phyloP scores from a whole-genome alignment of 2,888 invertebrate species.

The Sabatieria punctata region DNA sequence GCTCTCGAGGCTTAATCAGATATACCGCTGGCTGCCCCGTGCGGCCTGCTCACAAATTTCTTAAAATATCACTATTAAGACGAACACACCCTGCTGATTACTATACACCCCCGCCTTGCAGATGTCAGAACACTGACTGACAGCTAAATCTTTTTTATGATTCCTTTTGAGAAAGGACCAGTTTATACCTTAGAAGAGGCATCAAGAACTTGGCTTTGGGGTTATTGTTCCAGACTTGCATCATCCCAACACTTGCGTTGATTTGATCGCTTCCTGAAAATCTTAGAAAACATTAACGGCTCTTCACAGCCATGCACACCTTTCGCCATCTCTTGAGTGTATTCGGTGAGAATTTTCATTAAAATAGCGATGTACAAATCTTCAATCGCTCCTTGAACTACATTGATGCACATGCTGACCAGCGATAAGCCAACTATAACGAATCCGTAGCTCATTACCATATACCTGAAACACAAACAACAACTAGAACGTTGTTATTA shows the following conservation, averaged over 20 bases:
- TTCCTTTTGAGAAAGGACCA: too few species aligned
- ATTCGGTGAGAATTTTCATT: constrained; percentile 27
- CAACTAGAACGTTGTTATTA: too few species aligned
- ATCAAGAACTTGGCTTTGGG: constrained; percentile 3
- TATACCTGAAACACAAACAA: constrained; percentile 7
- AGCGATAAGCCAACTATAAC: constrained; percentile 37
- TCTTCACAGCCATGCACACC: constrained; percentile 10
- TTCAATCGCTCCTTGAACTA: constrained; percentile 28
- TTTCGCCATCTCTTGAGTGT: constrained; percentile 25
- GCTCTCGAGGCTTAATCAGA: too few species aligned
- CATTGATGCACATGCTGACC: constrained; percentile 38
- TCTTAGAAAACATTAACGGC: constrained; percentile 7
- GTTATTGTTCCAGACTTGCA: constrained; percentile 14
- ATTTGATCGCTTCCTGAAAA: constrained; percentile 16
- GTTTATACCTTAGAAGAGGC: background rate
- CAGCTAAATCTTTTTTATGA: too few species aligned
- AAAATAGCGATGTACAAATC: constrained; percentile 26
- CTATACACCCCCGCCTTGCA: too few species aligned
- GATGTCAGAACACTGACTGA: too few species aligned
- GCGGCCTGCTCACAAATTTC: too few species aligned
- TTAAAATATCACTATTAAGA: too few species aligned
- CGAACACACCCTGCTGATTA: too few species aligned
- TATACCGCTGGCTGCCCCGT: too few species aligned
- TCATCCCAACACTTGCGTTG: constrained; percentile 29
- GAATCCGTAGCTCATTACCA: constrained; percentile 30